Evolutionary conservation across 2,888 invertebrate species (phyloP).

Genomic region (Neria commutata): DNA sequence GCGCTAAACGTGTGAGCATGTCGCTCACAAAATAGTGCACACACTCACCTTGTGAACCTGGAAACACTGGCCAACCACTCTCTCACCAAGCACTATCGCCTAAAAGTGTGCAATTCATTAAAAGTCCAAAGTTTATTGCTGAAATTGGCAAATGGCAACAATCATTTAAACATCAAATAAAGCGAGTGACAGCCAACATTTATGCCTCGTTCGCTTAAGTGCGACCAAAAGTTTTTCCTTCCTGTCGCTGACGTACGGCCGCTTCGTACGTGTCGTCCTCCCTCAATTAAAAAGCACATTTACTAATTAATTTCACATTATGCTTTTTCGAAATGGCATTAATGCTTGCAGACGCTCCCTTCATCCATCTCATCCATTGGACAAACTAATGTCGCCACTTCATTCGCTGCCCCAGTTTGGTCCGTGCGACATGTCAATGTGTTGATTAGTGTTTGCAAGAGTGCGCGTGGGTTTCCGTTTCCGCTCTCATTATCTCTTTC

Average conservation of each 20-base stretch:
- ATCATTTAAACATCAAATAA: constrained; percentile 5
- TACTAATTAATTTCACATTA: background rate
- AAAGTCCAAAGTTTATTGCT: background rate
- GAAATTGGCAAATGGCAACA: background rate
- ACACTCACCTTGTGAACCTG: background rate
- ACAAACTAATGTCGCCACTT: background rate
- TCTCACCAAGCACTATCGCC: background rate
- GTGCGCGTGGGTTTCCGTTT: background rate
- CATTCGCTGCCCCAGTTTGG: background rate
- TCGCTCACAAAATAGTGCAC: background rate
- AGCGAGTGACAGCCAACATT: background rate
- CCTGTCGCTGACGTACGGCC: background rate
- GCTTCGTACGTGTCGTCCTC: background rate
- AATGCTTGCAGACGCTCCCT: too few species aligned
- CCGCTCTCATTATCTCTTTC: background rate
- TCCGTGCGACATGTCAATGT: background rate
- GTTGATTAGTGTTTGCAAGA: background rate
- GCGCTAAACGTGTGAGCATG: constrained; percentile 1
- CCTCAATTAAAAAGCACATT: background rate
- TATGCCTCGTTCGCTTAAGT: too few species aligned
- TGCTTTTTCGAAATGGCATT: background rate
- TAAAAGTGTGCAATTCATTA: background rate
- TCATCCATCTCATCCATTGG: too few species aligned
- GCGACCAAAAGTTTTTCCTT: too few species aligned
- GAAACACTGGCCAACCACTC: background rate